A percentile compares a stretch with the other conserved stretches of the same genome.
Evolutionary conservation across 2,888 invertebrate species (phyloP).

Genomic region (Platypus cylindrus): DNA sequence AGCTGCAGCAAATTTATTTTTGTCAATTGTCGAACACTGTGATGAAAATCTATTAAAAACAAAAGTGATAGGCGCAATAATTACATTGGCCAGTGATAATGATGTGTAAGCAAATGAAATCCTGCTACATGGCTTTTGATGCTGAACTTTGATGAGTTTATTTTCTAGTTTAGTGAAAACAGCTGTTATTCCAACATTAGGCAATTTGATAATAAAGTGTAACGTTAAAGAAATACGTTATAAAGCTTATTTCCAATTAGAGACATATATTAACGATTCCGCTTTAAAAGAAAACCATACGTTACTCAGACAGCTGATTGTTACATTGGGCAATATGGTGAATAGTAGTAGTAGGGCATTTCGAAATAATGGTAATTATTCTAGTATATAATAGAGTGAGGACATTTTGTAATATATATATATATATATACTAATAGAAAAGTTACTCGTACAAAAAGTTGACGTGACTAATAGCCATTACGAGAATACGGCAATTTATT

Average conservation of each 20-base stretch:
- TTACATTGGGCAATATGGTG: slow-evolving; percentile 47
- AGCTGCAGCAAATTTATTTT: slow-evolving; percentile 47
- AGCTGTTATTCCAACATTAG: slow-evolving; percentile 50
- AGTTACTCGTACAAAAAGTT: no score
- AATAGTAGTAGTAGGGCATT: slow-evolving; percentile 45
- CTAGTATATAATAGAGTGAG: no score
- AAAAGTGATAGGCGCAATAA: slow-evolving; percentile 53
- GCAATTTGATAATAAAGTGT: slow-evolving; percentile 43
- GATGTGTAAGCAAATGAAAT: slow-evolving; percentile 44
- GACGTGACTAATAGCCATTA: no score
- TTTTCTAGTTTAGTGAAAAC: slow-evolving; percentile 43
- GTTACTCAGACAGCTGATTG: slow-evolving; percentile 45
- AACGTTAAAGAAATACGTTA: slow-evolving; percentile 39
- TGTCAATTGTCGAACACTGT: slow-evolving; percentile 41
- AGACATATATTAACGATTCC: slow-evolving; percentile 34
- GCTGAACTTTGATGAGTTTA: not conserved
- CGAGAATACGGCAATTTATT: not conserved
- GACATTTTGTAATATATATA: slow-evolving; percentile 1
- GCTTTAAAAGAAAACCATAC: slow-evolving; percentile 33
- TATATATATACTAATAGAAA: no score
- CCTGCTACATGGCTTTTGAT: no score
- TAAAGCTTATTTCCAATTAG: slow-evolving; percentile 42
- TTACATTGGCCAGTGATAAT: slow-evolving; percentile 55
- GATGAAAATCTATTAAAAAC: slow-evolving; percentile 43
- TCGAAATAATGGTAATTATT: slow-evolving; percentile 50